Conservation (phyloP, 2,113 vertebrate species). For the Bubo scandiacus region DNA sequence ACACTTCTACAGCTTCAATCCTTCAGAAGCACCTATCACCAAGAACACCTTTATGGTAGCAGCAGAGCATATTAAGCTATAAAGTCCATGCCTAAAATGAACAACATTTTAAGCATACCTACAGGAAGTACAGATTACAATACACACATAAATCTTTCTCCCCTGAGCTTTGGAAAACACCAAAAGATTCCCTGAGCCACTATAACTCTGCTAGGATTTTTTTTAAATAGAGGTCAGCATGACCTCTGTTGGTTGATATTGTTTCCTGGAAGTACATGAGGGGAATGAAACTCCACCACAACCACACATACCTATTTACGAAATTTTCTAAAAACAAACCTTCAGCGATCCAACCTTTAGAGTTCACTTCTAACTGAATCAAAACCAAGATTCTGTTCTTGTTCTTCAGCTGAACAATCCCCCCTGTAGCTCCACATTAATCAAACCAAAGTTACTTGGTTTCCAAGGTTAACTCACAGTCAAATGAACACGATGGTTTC, state of each 20-base stretch:
- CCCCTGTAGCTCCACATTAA: neutral
- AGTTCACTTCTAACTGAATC: neutral
- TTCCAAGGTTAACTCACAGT: neutral
- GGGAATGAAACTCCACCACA: neutral
- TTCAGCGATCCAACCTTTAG: neutral
- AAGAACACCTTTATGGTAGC: neutral
- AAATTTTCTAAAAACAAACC: neutral
- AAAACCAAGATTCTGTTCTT: neutral
- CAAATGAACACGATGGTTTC: neutral
- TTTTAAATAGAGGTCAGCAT: neutral
- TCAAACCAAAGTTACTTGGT: neutral
- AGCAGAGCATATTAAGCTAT: neutral
- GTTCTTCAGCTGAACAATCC: neutral
- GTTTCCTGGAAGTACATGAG: neutral
- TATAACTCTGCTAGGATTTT: neutral
- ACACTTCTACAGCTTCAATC: neutral
- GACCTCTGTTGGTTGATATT: neutral
- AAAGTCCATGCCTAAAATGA: neutral
- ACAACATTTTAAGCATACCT: neutral
- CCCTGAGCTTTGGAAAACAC: neutral
- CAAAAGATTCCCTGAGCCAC: neutral
- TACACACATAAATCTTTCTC: neutral
- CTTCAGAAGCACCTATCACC: neutral
- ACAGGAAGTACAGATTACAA: neutral
- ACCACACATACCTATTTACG: rapidly evolving